Evolutionary conservation across 2,797 vertebrate species (phyloP).

Genomic region (Morelia viridis): DNA sequence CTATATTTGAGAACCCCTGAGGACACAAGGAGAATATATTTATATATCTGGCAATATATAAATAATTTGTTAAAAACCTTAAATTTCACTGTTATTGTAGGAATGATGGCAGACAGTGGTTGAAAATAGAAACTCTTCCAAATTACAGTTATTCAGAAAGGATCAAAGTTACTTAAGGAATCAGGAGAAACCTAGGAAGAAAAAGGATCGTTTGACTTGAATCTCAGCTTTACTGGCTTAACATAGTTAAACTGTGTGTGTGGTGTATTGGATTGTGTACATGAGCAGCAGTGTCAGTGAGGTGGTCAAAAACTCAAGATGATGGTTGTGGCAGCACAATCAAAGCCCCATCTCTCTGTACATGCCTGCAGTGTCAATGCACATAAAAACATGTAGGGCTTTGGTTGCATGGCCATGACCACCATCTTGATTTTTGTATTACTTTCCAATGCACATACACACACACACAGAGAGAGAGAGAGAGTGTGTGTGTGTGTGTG

Average conservation of each 20-base stretch:
- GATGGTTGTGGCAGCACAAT: not conserved
- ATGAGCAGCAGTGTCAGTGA: no score
- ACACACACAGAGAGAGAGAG: no score
- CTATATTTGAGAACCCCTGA: conserved; percentile 33
- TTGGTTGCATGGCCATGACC: not conserved
- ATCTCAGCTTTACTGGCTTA: not conserved
- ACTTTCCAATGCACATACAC: not conserved
- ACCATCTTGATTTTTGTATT: not conserved
- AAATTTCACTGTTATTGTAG: conserved; percentile 52
- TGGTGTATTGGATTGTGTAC: not conserved
- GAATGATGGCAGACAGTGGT: not conserved
- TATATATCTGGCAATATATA: conserved; percentile 33
- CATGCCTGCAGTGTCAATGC: not conserved
- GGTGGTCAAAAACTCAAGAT: not conserved
- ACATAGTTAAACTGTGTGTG: not conserved
- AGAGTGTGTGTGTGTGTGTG: no score
- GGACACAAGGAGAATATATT: conserved; percentile 38
- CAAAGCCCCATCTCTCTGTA: not conserved
- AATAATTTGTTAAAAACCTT: conserved; percentile 48
- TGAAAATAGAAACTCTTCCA: conserved; percentile 41
- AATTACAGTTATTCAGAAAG: conserved; percentile 47
- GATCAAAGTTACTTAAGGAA: conserved; percentile 32
- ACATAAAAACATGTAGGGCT: not conserved
- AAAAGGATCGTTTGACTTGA: not conserved
- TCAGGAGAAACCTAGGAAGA: conserved; percentile 19